A percentile compares a stretch with the other conserved stretches of the same genome.
These are phyloP conservation scores for Drosophila histrio DNA, from an alignment of 2,888 invertebrate genomes.

Conservation along the genomic window DNA sequence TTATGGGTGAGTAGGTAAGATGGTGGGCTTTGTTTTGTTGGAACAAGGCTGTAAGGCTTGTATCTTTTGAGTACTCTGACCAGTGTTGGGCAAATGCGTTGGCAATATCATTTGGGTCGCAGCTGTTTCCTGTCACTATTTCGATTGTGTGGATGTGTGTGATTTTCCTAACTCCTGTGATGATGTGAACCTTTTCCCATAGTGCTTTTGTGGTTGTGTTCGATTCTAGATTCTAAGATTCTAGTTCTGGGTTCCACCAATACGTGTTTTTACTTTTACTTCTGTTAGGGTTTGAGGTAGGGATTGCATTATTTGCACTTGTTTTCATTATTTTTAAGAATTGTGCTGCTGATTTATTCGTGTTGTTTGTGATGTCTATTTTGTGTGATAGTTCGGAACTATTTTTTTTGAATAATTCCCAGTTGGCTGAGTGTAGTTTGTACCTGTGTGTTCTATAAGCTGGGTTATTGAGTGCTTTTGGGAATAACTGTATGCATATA, in stretches of 20 bases:
- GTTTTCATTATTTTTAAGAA: too few species aligned
- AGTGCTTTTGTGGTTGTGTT: neutral
- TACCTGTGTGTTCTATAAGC: slow-evolving; percentile 1
- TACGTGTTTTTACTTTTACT: neutral
- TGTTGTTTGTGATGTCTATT: slow-evolving; percentile 1
- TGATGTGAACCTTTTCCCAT: neutral
- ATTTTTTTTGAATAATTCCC: slow-evolving; percentile 2
- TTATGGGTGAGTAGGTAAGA: too few species aligned
- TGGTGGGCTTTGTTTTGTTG: too few species aligned
- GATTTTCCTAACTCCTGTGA: neutral
- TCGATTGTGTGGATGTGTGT: neutral
- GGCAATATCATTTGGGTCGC: neutral
- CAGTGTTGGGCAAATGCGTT: neutral
- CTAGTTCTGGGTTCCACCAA: slow-evolving; percentile 4
- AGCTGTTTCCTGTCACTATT: neutral
- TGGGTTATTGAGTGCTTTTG: neutral
- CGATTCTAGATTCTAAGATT: neutral
- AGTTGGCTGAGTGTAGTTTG: slow-evolving; percentile 12
- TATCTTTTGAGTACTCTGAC: neutral
- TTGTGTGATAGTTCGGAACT: neutral
- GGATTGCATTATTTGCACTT: slow-evolving; percentile 1
- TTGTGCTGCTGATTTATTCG: too few species aligned
- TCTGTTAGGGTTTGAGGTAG: slow-evolving; percentile 1
- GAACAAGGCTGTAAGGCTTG: too few species aligned
- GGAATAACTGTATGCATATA: slow-evolving; percentile 6